phyloP scores from a whole-genome alignment of 2,888 invertebrate species.

The Parelbella ahira region DNA sequence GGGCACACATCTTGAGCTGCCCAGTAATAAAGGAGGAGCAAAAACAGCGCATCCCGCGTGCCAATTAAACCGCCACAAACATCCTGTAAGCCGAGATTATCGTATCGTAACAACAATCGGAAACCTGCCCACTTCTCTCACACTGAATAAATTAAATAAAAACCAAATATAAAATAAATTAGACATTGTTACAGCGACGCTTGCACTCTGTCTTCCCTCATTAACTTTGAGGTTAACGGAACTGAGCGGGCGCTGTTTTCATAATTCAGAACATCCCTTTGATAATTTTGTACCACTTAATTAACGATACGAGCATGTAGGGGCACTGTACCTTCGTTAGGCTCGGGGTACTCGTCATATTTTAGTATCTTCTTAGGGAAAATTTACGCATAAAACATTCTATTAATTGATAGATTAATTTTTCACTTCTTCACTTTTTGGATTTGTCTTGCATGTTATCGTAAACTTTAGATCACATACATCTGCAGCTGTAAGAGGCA shows the following conservation, averaged over 20 bases:
- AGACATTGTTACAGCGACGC: constrained; percentile 42
- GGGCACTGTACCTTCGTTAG: constrained; percentile 14
- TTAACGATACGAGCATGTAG: constrained; percentile 19
- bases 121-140: constrained; percentile 69
- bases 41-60: constrained; percentile 66
- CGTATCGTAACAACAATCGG: constrained; percentile 75
- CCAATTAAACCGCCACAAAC: constrained; percentile 76
- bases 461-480: too few species aligned
- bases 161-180: constrained; percentile 72
- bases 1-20: constrained; percentile 30
- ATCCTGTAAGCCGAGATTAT: constrained; percentile 77
- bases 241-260: constrained; percentile 34
- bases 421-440: too few species aligned
- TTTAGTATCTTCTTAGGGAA: background rate
- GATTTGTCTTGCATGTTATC: too few species aligned
- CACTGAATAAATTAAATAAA: constrained; percentile 77
- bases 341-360: background rate
- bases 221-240: constrained; percentile 53
- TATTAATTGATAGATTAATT: too few species aligned
- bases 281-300: constrained; percentile 23
- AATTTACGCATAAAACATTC: too few species aligned
- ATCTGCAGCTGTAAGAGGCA: too few species aligned
- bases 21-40: constrained; percentile 60
- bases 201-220: constrained; percentile 44
- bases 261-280: constrained; percentile 28